These are phyloP conservation scores for Arizona elegans DNA, from an alignment of 2,113 vertebrate species.

Conservation along the genomic window DNA sequence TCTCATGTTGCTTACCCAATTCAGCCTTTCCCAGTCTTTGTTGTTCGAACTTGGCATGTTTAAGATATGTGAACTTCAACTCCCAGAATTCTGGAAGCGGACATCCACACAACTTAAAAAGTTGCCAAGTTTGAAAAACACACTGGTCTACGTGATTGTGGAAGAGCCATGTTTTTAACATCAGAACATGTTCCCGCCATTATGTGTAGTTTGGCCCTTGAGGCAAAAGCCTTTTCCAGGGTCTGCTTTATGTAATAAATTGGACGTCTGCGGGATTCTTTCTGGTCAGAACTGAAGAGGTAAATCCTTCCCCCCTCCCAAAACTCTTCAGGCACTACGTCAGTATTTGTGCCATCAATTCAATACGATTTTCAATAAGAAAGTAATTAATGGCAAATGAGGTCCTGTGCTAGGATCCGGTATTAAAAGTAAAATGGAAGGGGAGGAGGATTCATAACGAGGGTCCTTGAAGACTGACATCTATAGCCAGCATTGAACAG, in stretches of 20 bases:
- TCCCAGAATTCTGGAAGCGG: not conserved
- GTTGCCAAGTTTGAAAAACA: not conserved
- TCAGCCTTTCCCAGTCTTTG: not conserved
- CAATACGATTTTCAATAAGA: not conserved
- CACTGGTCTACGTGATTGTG: not conserved
- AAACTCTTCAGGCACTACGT: not conserved
- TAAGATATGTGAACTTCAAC: not conserved
- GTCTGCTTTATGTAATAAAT: not conserved
- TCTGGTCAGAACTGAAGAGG: not conserved
- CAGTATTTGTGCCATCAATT: not conserved
- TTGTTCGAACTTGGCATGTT: not conserved
- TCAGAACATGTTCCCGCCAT: not conserved
- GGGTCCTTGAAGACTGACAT: not conserved
- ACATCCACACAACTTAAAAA: not conserved
- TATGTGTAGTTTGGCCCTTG: not conserved
- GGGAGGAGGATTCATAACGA: not conserved
- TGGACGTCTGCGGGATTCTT: not conserved
- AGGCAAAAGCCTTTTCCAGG: not conserved
- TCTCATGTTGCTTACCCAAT: not conserved
- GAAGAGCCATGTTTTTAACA: not conserved
- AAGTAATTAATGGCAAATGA: not conserved
- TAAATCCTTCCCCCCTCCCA: not conserved
- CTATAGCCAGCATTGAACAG: not conserved
- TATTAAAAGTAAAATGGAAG: not conserved
- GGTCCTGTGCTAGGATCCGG: not conserved